phyloP scores from a whole-genome alignment of 2,113 vertebrate species.

The Lepus americanus region DNA sequence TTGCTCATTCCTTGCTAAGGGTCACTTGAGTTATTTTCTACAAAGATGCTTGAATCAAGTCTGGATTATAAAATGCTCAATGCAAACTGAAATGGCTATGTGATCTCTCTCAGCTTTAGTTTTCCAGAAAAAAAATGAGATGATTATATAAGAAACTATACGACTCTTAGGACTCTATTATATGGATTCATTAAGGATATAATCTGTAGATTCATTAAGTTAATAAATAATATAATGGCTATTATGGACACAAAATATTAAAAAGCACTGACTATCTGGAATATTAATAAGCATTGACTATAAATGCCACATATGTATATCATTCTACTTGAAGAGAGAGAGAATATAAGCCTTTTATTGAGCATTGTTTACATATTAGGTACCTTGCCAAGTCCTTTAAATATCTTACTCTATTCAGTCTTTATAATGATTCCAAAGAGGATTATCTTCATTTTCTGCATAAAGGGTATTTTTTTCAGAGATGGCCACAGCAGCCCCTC shows the following conservation, averaged over 20 bases:
- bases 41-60: conserved; percentile 29
- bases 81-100: neutral
- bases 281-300: conserved; percentile 8
- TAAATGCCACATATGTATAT: neutral
- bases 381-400: conserved; percentile 28
- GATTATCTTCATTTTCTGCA: conserved; percentile 8
- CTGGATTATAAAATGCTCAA: conserved; percentile 22
- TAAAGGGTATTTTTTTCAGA: conserved; percentile 19
- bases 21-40: conserved; percentile 47
- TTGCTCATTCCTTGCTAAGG: conserved; percentile 35
- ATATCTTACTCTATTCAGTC: neutral
- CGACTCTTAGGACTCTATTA: neutral
- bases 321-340: neutral
- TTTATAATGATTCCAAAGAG: neutral
- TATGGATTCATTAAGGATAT: neutral
- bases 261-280: neutral
- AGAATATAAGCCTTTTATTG: conserved; percentile 4
- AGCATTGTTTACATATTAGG: neutral
- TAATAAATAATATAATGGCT: conserved; percentile 55
- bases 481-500: neutral
- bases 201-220: conserved; percentile 42
- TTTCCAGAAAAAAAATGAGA: conserved; percentile 33
- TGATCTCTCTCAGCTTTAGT: neutral
- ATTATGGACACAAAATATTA: conserved; percentile 36
- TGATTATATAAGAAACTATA: neutral